Base-by-base conservation (phyloP, 2,797 vertebrate genomes). In the Enteromius anoplus region DNA sequence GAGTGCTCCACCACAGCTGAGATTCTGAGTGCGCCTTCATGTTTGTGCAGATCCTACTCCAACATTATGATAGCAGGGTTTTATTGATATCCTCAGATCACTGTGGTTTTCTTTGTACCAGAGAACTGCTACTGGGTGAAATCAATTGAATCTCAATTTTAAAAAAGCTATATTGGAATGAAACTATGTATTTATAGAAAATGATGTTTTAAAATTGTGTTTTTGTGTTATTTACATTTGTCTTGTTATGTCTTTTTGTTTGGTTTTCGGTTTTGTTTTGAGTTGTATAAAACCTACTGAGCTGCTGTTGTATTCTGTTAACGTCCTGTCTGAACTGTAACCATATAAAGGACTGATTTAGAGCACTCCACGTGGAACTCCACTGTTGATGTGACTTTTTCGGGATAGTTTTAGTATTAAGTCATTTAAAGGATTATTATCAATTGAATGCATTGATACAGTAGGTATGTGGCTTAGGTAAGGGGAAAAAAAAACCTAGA, bases 1-100 rank as follows among this genome's bases (percentile, higher is more conserved):
- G 62, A 75, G 66, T 53, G 69, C 58, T 77, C 55, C 77, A 79
- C 58, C 81, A 60, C 60, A 53, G 78, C 64, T 10, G 58, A 76
- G 75, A 76, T 47, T 68, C 62, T 34, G 77, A 68, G 72, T 58
- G 73, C 0, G 71, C 45, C 80, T 82, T 75, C 58, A 66, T 73
- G 55, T 73, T 71, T 73, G 69, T 45, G 10, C 45, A 7, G 45
- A 77, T 64, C 53, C 75, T 64, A 47, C 37, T 40, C 23, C 58
- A 64, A 32, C 55, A 21, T 26, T 77, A 47, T 47, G 58, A 77
- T 64, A 62, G 75, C 58, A 45, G 15, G 75, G 34, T 55, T 75
- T 75, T 76, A 76, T 19, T 76, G 14, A 76, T 64, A 77, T 47
- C 23, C 49, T 64, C 55, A 49, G 26, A 64, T 81, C 55, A 15